Conservation (phyloP, 2,888 invertebrate genomes). For the Lasioglossum lativentre region DNA sequence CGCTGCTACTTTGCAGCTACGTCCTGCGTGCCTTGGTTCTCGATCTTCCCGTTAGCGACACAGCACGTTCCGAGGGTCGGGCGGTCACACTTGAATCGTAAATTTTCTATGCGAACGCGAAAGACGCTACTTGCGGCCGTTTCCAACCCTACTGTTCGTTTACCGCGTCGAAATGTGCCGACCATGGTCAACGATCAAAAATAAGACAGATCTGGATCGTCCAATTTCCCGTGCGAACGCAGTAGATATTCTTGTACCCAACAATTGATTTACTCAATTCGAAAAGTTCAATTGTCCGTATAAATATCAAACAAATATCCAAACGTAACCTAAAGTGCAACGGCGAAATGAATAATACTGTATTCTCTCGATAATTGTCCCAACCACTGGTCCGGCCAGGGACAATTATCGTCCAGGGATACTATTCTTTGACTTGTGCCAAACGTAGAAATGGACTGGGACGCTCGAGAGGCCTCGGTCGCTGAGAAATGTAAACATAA, state of each 20-base stretch:
- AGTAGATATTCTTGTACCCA: background rate
- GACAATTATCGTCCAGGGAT: too few species aligned
- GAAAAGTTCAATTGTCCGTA: too few species aligned
- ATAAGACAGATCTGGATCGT: background rate
- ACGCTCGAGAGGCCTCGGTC: too few species aligned
- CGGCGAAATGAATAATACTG: too few species aligned
- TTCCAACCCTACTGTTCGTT: background rate
- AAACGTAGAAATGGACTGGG: too few species aligned
- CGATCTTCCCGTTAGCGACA: slow-evolving; percentile 41
- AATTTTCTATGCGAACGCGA: slow-evolving; percentile 21
- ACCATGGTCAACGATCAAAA: background rate
- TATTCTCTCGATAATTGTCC: too few species aligned
- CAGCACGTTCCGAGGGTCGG: slow-evolving; percentile 14
- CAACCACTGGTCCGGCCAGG: too few species aligned
- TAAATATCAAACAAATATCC: too few species aligned
- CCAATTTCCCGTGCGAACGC: too few species aligned
- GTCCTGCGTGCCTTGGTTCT: slow-evolving; percentile 52
- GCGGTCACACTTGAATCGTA: slow-evolving; percentile 40
- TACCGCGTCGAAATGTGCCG: background rate
- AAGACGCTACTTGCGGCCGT: background rate
- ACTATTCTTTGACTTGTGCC: too few species aligned
- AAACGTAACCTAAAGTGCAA: too few species aligned
- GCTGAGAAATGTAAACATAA: too few species aligned
- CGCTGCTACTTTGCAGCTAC: slow-evolving; percentile 37
- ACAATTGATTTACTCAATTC: background rate